Percentiles rank a stretch among this genome's conserved stretches.
Conservation (phyloP, 2,113 vertebrate genomes). For the Panthera uncia region DNA sequence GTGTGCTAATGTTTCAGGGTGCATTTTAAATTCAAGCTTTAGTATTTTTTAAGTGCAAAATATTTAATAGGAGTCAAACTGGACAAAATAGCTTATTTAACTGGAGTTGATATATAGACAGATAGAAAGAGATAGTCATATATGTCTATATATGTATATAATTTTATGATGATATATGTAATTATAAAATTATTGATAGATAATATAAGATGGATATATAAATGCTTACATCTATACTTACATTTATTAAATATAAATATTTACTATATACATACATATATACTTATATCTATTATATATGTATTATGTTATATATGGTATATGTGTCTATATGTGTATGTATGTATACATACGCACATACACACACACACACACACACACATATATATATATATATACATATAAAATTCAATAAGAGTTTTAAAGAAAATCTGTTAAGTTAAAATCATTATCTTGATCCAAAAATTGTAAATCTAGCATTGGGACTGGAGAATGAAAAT, state of each 20-base stretch:
- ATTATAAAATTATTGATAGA: neutral
- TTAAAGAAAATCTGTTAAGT: neutral
- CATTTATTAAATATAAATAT: too few relatives aligned
- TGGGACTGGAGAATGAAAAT: neutral
- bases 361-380: accelerated
- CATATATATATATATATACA: neutral
- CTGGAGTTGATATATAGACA: neutral
- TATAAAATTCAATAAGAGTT: neutral
- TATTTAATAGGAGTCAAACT: neutral
- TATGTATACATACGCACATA: neutral
- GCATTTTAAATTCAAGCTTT: neutral
- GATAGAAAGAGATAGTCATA: too few relatives aligned
- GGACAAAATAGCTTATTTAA: neutral
- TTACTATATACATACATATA: too few relatives aligned
- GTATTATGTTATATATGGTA: neutral
- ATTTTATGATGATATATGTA: too few relatives aligned
- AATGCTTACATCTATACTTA: neutral
- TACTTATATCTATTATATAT: neutral
- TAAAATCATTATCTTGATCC: neutral
- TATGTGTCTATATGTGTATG: neutral
- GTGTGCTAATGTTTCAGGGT: neutral
- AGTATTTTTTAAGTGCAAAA: neutral
- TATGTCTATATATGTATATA: too few relatives aligned
- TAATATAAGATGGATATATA: neutral
- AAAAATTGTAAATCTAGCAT: neutral